Base-by-base conservation (phyloP, 1,140 invertebrate species). In the Trypoxylus dichotomus region DNA sequence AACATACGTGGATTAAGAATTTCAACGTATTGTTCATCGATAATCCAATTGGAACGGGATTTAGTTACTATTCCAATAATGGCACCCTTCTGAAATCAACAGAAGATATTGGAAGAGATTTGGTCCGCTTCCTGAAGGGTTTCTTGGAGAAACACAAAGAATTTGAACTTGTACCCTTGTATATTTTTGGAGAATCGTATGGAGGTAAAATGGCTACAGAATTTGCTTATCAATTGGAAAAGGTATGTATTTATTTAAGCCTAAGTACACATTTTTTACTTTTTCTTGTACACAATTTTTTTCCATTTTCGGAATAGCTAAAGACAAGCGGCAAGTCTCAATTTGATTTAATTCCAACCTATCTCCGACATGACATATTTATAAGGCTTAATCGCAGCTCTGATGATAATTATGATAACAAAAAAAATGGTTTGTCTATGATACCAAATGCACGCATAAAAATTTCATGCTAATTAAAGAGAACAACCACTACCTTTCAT, bases 1-100 rank as follows among this genome's bases (percentile, higher is more conserved):
- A 89, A 43, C 85, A 86, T 60, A 89, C 89, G 7, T 92, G 91
- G 92, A 89, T 93, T 82, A 85, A 88, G 79, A 79, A 87, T 37
- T 88, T 89, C 47, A 93, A 91, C 83, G 82, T 94, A 32, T 83
- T 94, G 27, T 93, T 93, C 82, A 86, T 93, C 3, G 92, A 93
- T 84, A 91, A 91, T 80, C 92, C 92, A 7, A 88, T 93, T n/a
- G 92, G 92, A 1, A 88, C 91, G 42, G 92, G 92, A 1, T 93
- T 90, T 82, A 93, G 92, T 82, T 92, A 89, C 82, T 89, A 90
- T 11, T 88, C 89, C 0, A 87, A 88, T 77, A 85, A 58, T 77
- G 84, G 79, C 73, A 88, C 37, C 82, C 89, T 79, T 85, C 84
- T 83, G 82, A 88, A 79, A 81, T 90, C 87, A 80, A 91, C 93